Conservation (phyloP, 2,113 vertebrate species). For the Platysternon megacephalum region DNA sequence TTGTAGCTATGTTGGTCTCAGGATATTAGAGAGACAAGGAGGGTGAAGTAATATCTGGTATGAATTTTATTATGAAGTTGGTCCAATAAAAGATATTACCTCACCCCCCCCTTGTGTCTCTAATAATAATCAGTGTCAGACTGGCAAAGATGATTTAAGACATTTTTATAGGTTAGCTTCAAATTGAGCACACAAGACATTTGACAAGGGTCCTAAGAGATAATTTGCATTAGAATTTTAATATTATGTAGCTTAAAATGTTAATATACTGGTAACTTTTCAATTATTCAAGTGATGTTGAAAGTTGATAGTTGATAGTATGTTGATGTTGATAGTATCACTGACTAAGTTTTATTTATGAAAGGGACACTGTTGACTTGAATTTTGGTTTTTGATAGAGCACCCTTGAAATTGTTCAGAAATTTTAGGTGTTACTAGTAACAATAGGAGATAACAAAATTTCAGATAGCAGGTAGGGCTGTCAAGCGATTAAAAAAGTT, state of each 20-base stretch:
- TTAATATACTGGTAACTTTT: not conserved
- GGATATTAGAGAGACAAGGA: not conserved
- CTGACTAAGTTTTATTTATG: not conserved
- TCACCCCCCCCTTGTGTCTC: not conserved
- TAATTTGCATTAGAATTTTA: not conserved
- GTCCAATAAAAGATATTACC: not conserved
- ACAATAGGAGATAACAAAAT: not conserved
- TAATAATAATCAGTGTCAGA: not conserved
- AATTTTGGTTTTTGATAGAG: not conserved
- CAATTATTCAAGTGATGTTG: not conserved
- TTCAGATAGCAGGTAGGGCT: not conserved
- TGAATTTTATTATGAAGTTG: not conserved
- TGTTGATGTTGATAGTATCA: not conserved
- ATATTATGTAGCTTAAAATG: not conserved
- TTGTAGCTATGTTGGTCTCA: not conserved
- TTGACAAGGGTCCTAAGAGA: not conserved
- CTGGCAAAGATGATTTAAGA: not conserved
- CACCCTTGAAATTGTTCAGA: not conserved
- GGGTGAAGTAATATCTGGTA: not conserved
- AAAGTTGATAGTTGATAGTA: not conserved
- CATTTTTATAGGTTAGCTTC: not conserved
- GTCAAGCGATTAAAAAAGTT: too few relatives aligned
- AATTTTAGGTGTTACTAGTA: not conserved
- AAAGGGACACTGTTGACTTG: not conserved
- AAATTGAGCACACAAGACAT: not conserved